Base-by-base conservation (phyloP, 2,888 invertebrate genomes). In the Baccha elongata region DNA sequence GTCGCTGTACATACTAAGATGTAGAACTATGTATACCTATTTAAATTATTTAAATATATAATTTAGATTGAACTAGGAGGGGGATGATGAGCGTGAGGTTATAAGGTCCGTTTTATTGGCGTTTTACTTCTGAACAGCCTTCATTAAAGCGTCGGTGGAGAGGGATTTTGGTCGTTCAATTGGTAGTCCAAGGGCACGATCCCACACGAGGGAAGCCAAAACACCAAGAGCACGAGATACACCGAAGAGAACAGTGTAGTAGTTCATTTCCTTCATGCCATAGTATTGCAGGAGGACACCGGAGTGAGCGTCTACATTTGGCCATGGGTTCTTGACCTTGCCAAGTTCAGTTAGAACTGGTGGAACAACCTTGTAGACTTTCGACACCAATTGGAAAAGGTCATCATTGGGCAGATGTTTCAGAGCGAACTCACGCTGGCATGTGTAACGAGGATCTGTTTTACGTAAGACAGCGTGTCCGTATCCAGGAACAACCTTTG, bases 251-350 rank as follows among this genome's bases (percentile, higher is more conserved):
- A 97, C 97, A 40, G 97, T 97, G 92, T 97, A 97, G 91, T 95
- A 97, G 90, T 94, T 95, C 96, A 96, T 96, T 91, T 97, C 97
- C 88, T 93, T 96, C 93, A 97, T 93, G 86, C 96, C 96, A 88
- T 95, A 97, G 92, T 96, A 94, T 92, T 95, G 95, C 69, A 96
- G 92, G 64, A 96, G 91, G 19, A 95, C 96, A 85, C 97, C 97
- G 83, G 96, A 96, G 91, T 97, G 97, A 71, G 97, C 96, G 90
- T 97, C 97, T 86, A 97, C 97, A 91, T 97, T 97, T 85, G 97
- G 97, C 96, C 96, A 97, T 81, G 97, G 97, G 92, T 97, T 97
- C 93, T 96, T 95, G 13, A 96, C 96, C 91, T 97, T 97, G 87
- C 97, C 97, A 85, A 94, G 94, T 88, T 95, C 95, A 86, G 94